Percentiles rank a stretch among this genome's conserved stretches.
Evolutionary conservation across 2,113 vertebrate genomes (phyloP).

Genomic region (Cyanoderma ruficeps): DNA sequence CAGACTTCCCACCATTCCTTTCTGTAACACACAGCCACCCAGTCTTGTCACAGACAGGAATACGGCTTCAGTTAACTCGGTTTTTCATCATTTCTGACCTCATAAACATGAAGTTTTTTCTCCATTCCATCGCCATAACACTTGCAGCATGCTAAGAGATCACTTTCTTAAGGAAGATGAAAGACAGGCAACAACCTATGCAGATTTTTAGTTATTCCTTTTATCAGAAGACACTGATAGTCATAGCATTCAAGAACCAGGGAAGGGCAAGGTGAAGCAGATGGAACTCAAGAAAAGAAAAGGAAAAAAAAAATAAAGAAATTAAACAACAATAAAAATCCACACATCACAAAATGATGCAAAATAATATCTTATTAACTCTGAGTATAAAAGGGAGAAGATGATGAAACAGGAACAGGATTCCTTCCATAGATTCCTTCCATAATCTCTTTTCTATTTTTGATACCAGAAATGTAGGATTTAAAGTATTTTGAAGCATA

Average conservation of each 20-base stretch:
- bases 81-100: neutral
- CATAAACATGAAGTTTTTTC: neutral
- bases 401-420: neutral
- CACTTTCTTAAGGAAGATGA: neutral
- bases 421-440: neutral
- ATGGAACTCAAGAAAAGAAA: neutral
- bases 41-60: neutral
- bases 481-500: neutral
- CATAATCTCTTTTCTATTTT: neutral
- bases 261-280: neutral
- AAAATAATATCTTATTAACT: neutral
- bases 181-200: neutral
- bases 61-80: neutral
- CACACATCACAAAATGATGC: fast-evolving
- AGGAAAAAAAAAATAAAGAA: fast-evolving
- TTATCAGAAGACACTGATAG: neutral
- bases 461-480: neutral
- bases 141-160: neutral
- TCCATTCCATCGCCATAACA: neutral
- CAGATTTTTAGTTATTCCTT: neutral
- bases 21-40: neutral
- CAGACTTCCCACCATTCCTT: neutral
- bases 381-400: neutral
- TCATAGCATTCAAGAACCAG: neutral
- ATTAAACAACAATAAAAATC: neutral